Base-by-base conservation (phyloP, 2,888 invertebrate species). In the Brachycybe producta region DNA sequence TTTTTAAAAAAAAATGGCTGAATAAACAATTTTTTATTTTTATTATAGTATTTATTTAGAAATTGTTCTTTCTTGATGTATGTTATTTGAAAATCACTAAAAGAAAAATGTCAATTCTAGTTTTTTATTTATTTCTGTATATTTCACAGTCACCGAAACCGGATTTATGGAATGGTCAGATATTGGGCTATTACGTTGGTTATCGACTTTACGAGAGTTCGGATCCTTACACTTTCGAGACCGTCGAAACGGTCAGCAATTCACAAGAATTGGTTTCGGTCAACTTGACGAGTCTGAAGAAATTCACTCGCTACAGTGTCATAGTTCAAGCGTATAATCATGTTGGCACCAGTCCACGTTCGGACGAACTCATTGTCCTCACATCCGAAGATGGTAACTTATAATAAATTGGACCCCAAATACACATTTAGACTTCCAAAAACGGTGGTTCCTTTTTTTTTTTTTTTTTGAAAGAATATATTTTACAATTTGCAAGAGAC, bases 181-280 rank as follows among this genome's bases (percentile, higher is more conserved):
- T 69, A n/a, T 59, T 61, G 21, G 69, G 69, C 3, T 70, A 68
- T 56, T 67, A 67, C 56, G 63, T 70, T 21, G 68, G 68, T 3
- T 69, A 68, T 34, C 41, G 38, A 35, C 27, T 52, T 17, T 39
- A 52, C 44, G 52, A 52, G n/a, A 38, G 49, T 5, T 44, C 49
- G 15, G 56, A 56, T n/a, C 41, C 54, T 3, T 56, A 39, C 26
- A 51, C 52, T 3, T 57, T 55, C 36, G 50, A 55, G 41, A 52
- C 57, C 3, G 53, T 61, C 8, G 60, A 61, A 32, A 51, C 52
- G 15, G 4, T 26, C 5, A 49, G 5, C 19, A 49, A 23, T 7
- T 39, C 48, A 5, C 54, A 58, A 2, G 55, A 57, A 24, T 24
- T 48, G 19, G 45, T 52, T 2, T 57, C 57, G 26, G 57, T 61